These are phyloP conservation scores for Harpagifer antarcticus DNA, from an alignment of 2,797 vertebrate genomes.

Conservation along the genomic window DNA sequence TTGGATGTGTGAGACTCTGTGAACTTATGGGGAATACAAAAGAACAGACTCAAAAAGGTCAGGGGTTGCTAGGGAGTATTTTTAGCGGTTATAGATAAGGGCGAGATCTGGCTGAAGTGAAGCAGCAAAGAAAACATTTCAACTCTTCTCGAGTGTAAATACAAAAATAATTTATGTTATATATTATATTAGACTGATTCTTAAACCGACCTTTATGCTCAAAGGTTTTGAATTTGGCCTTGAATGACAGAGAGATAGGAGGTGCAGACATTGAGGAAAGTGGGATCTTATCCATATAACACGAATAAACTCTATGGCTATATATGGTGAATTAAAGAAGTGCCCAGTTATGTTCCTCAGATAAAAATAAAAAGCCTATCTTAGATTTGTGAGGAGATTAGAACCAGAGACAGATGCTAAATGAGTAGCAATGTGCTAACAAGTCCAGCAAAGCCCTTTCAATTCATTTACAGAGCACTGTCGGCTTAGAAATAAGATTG, in stretches of 20 bases:
- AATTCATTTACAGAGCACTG: neutral
- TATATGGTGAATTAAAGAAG: slow-evolving; percentile 44
- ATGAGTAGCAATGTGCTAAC: slow-evolving; percentile 34
- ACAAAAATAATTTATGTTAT: slow-evolving; percentile 5
- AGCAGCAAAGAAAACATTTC: slow-evolving; percentile 31
- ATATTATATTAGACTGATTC: neutral
- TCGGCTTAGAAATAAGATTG: slow-evolving; percentile 7
- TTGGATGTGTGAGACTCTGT: slow-evolving; percentile 50
- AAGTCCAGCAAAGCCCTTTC: slow-evolving; percentile 24
- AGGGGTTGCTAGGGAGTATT: slow-evolving; percentile 67
- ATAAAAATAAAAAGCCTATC: slow-evolving; percentile 51
- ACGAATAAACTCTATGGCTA: slow-evolving; percentile 38
- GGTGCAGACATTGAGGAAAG: slow-evolving; percentile 27
- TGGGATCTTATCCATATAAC: slow-evolving; percentile 42
- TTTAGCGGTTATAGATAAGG: slow-evolving; percentile 59
- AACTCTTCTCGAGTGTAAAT: slow-evolving; percentile 9
- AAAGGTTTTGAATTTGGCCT: slow-evolving; percentile 36
- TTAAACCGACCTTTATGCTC: slow-evolving; percentile 20
- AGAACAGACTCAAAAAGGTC: slow-evolving; percentile 60
- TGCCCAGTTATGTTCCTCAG: slow-evolving; percentile 27
- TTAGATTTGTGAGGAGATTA: slow-evolving; percentile 1
- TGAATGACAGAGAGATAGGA: slow-evolving; percentile 9
- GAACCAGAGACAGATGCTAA: neutral
- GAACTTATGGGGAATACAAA: slow-evolving; percentile 54
- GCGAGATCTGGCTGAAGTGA: slow-evolving; percentile 29